Conservation (phyloP, 2,797 vertebrate genomes). For the Hemitrygon akajei region DNA sequence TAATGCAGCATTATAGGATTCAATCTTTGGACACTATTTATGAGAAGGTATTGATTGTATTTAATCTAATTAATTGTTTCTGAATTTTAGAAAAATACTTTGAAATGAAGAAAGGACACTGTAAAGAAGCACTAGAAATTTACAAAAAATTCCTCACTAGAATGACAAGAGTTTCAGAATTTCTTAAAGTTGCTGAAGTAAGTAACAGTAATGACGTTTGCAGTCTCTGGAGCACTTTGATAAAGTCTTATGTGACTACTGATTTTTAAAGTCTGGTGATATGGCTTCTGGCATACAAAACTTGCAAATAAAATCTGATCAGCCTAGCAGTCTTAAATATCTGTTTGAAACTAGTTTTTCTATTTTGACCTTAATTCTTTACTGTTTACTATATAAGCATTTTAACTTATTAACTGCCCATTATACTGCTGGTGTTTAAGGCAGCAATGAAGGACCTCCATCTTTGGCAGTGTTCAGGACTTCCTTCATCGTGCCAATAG, state of each 20-base stretch:
- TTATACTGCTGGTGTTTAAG: no score
- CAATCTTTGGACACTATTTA: not conserved
- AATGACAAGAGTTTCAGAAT: conserved; percentile 97
- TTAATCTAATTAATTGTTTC: conserved; percentile 27
- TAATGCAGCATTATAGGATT: not conserved
- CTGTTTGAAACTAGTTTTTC: not conserved
- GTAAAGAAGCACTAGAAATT: conserved; percentile 97
- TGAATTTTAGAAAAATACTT: conserved; percentile 87
- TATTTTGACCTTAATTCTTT: not conserved
- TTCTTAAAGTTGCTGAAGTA: conserved; percentile 98
- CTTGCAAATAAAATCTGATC: not conserved
- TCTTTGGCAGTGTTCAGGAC: no score
- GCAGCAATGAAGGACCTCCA: no score
- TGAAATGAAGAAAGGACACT: conserved; percentile 98
- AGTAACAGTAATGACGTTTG: conserved; percentile 37
- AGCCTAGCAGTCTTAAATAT: not conserved
- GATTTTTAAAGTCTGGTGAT: not conserved
- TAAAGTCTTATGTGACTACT: not conserved
- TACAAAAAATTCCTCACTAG: conserved; percentile 95
- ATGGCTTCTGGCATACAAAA: no score
- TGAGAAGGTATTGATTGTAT: not conserved
- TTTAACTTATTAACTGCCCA: no score
- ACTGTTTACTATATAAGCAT: not conserved
- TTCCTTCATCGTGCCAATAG: no score
- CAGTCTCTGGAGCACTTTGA: not conserved